Evolutionary conservation across 2,888 invertebrate species (phyloP).

Genomic region (Leucozona laternaria): DNA sequence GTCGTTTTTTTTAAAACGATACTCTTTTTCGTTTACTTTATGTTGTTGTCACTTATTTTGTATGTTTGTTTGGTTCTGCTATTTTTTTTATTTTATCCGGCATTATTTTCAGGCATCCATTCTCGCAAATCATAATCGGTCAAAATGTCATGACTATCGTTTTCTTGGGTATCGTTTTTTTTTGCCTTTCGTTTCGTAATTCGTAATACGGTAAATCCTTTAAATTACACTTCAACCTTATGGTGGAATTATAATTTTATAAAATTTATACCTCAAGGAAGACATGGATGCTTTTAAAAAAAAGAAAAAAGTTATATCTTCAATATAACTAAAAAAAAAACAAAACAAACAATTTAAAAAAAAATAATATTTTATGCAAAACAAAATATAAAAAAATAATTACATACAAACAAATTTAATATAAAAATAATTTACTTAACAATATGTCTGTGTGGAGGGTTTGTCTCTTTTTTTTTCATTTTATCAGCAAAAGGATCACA

Average conservation of each 20-base stretch:
- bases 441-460: slow-evolving; percentile 37
- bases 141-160: no score
- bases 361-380: slow-evolving; percentile 55
- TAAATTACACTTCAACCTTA: slow-evolving; percentile 30
- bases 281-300: slow-evolving; percentile 53
- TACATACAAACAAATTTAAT: slow-evolving; percentile 72
- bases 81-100: no score
- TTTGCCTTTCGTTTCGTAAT: no score
- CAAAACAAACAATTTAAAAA: slow-evolving; percentile 8
- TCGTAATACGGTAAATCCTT: no score
- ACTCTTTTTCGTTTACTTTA: no score
- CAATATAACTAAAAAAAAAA: slow-evolving; percentile 10
- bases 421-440: slow-evolving; percentile 62
- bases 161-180: no score
- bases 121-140: no score
- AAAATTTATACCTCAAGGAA: slow-evolving; percentile 52
- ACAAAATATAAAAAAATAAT: slow-evolving; percentile 38
- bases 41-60: no score
- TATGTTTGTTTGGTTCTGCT: no score
- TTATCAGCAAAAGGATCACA: slow-evolving; percentile 28
- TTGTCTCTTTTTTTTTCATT: slow-evolving; percentile 5
- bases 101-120: no score
- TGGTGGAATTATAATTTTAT: slow-evolving; percentile 13
- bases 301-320: neutral
- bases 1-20: no score